Evolutionary conservation across 2,113 vertebrate species (phyloP).

Genomic region (Eudyptes chrysolophus): DNA sequence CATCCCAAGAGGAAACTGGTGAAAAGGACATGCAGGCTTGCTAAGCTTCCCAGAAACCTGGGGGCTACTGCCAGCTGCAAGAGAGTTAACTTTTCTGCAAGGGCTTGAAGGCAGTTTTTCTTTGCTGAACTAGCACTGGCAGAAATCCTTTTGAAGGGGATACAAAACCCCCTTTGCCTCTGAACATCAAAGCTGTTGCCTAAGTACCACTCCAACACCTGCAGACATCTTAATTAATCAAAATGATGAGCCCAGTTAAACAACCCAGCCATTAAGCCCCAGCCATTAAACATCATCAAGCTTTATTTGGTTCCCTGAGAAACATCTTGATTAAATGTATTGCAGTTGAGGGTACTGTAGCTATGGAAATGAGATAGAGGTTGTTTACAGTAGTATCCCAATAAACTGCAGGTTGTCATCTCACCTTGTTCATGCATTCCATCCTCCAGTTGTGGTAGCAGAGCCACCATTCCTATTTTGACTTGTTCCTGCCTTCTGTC

Average conservation of each 20-base stretch:
- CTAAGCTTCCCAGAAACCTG: background rate
- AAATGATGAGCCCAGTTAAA: constrained; percentile 60
- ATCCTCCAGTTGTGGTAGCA: background rate
- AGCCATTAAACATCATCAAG: constrained; percentile 52
- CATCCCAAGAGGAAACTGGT: background rate
- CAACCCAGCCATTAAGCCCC: constrained; percentile 32
- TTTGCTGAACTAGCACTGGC: background rate
- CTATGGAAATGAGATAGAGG: background rate
- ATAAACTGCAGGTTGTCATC: background rate
- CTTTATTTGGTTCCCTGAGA: constrained; percentile 58
- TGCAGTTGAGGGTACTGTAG: constrained; percentile 11
- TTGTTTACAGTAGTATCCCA: background rate
- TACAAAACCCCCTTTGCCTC: background rate
- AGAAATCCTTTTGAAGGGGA: background rate
- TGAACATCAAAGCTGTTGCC: background rate
- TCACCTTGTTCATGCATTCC: background rate
- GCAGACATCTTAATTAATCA: constrained; percentile 62
- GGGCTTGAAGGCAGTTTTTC: background rate
- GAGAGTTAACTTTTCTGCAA: background rate
- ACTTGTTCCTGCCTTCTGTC: background rate
- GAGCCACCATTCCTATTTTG: background rate
- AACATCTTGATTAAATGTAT: constrained; percentile 56
- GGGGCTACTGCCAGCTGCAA: background rate
- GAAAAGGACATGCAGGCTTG: background rate
- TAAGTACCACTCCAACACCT: constrained; percentile 49